Conservation (phyloP, 2,888 invertebrate species). For the Slavum lentiscoides region DNA sequence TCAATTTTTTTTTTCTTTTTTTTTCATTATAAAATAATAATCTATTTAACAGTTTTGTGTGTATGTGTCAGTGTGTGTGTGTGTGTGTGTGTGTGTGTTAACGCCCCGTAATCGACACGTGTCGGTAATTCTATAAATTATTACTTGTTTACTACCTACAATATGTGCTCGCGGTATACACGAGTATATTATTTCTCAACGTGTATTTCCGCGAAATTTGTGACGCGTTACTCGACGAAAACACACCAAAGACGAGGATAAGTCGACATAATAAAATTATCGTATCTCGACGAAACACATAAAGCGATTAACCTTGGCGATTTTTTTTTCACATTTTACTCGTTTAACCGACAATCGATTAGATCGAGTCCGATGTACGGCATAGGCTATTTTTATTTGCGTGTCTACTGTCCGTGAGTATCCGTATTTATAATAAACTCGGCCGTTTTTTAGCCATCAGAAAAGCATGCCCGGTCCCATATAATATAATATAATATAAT, state of each 20-base stretch:
- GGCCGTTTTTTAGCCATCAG: constrained; percentile 16
- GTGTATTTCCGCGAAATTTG: not conserved
- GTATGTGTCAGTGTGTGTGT: not conserved
- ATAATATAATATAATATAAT: no score
- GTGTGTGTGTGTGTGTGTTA: not conserved
- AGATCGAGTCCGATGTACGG: not conserved
- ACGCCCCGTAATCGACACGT: not conserved
- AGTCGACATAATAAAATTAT: not conserved
- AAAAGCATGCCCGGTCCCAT: constrained; percentile 14
- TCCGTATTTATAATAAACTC: constrained; percentile 2
- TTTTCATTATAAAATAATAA: not conserved
- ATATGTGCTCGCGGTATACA: not conserved
- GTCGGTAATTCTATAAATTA: constrained; percentile 2
- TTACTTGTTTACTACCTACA: not conserved
- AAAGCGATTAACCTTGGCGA: constrained; percentile 19
- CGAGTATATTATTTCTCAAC: constrained; percentile 5
- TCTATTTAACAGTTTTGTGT: not conserved
- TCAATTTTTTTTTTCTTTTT: no score
- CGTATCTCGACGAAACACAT: not conserved
- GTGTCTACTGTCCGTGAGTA: no score
- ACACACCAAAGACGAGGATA: not conserved
- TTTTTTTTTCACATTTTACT: not conserved
- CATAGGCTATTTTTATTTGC: no score
- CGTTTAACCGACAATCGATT: not conserved
- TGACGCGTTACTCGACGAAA: not conserved